Evolutionary conservation across 2,888 invertebrate genomes (phyloP).

Genomic region (Amphipoea lucens): DNA sequence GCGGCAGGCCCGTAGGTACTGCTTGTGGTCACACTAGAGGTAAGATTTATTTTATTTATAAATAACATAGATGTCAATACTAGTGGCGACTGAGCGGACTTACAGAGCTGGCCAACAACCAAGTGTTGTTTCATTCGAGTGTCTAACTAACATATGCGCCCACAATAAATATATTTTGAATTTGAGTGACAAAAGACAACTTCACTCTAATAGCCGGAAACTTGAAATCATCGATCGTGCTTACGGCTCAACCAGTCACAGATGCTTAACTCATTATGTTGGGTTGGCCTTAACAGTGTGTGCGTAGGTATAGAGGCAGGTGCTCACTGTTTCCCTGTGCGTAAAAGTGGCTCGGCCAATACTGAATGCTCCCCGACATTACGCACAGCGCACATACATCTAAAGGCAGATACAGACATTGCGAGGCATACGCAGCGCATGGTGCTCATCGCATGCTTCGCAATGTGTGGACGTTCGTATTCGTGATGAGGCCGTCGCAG

Average conservation of each 20-base stretch:
- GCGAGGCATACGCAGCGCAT: too few relatives aligned
- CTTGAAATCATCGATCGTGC: neutral
- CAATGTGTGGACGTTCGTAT: too few relatives aligned
- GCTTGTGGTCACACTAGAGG: slow-evolving; percentile 61
- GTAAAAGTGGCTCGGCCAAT: neutral
- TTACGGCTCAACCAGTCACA: neutral
- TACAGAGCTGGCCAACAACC: neutral
- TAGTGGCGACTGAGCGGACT: neutral
- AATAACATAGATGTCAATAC: neutral
- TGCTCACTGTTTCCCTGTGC: neutral
- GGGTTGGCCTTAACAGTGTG: neutral
- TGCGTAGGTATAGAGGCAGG: neutral
- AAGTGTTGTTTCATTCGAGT: neutral
- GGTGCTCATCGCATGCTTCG: too few relatives aligned
- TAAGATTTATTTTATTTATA: slow-evolving; percentile 33
- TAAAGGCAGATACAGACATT: neutral
- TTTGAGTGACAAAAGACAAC: neutral
- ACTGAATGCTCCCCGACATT: neutral
- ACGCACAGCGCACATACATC: neutral
- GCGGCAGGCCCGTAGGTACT: slow-evolving; percentile 17
- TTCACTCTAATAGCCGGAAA: neutral
- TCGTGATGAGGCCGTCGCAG: too few relatives aligned
- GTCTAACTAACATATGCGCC: too few relatives aligned
- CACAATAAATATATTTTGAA: too few relatives aligned
- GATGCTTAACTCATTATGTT: neutral